Percentiles rank a stretch among this genome's conserved stretches.
phyloP scores from a whole-genome alignment of 2,797 vertebrate genomes.

The Discoglossus pictus region DNA sequence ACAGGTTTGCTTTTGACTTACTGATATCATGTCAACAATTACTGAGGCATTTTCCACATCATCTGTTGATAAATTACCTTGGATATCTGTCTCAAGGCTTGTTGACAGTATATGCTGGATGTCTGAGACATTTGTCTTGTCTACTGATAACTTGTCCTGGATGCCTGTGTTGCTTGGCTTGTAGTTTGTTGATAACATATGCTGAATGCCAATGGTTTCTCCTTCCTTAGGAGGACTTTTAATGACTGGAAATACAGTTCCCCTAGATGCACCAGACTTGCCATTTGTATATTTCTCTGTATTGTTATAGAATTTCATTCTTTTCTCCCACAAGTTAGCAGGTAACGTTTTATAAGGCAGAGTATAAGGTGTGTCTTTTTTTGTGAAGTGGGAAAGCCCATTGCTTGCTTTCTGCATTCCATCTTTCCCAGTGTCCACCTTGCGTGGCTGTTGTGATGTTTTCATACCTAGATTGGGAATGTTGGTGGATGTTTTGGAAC shows the following conservation, averaged over 20 bases:
- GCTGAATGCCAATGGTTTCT: no score
- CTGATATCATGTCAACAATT: neutral
- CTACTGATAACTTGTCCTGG: neutral
- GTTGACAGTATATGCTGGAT: no score
- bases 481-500: neutral
- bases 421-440: neutral
- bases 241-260: neutral
- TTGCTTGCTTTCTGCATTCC: neutral
- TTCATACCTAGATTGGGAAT: neutral
- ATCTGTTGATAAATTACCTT: no score
- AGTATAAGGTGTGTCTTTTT: neutral
- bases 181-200: no score
- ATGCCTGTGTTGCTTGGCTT: no score
- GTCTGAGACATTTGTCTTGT: no score
- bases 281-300: neutral
- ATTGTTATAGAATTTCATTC: slow-evolving; percentile 26
- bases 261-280: neutral
- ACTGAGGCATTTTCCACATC: no score
- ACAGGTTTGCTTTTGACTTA: neutral
- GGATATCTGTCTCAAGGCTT: no score
- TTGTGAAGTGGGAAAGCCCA: neutral
- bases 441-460: neutral
- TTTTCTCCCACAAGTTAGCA: slow-evolving; percentile 47
- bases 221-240: neutral
- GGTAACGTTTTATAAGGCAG: slow-evolving; percentile 43